A percentile compares a stretch with the other conserved stretches of the same genome.
These are phyloP conservation scores for Apeira syringaria DNA, from an alignment of 2,888 invertebrate species.

Conservation along the genomic window DNA sequence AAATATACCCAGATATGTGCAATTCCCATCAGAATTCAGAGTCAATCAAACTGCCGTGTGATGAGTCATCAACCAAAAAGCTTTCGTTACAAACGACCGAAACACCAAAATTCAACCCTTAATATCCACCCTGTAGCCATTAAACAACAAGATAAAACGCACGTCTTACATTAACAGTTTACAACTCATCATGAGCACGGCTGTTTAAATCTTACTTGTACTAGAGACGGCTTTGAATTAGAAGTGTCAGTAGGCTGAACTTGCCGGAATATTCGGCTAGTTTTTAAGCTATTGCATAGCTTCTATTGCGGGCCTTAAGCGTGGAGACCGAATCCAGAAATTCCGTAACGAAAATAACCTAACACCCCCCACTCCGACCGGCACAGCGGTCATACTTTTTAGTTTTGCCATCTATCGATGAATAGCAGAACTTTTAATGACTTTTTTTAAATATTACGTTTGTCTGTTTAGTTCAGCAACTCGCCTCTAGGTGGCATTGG, in stretches of 20 bases:
- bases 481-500: too few species aligned
- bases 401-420: too few species aligned
- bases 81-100: not conserved
- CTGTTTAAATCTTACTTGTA: conserved; percentile 20
- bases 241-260: not conserved
- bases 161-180: conserved; percentile 47
- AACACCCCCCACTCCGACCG: too few species aligned
- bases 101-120: conserved; percentile 8
- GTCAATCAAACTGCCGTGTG: not conserved
- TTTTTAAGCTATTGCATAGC: too few species aligned
- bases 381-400: too few species aligned
- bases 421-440: too few species aligned
- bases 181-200: conserved; percentile 51
- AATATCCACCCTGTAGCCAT: conserved; percentile 36
- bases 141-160: conserved; percentile 64
- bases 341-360: too few species aligned
- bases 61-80: not conserved
- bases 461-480: too few species aligned
- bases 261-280: not conserved
- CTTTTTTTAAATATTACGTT: too few species aligned
- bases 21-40: not conserved
- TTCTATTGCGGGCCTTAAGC: too few species aligned
- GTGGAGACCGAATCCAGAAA: too few species aligned
- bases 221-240: conserved; percentile 6
- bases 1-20: too few species aligned